These are phyloP conservation scores for Sminthurides bifidus DNA, from an alignment of 1,140 invertebrate genomes.

Conservation along the genomic window DNA sequence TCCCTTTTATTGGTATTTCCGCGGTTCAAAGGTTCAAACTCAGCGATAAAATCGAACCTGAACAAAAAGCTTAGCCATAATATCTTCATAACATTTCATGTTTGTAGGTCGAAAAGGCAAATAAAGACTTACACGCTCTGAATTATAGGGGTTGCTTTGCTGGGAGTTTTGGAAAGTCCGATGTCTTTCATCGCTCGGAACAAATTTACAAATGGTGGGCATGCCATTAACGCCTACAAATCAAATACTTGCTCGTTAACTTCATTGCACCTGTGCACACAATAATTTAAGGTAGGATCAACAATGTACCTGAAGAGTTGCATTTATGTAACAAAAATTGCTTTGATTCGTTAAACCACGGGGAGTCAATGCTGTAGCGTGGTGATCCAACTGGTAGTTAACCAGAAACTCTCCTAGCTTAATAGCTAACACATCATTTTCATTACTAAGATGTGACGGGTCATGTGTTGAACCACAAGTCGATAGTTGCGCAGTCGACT, in stretches of 20 bases:
- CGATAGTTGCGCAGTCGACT: too few relatives aligned
- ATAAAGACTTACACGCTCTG: conserved; percentile 74
- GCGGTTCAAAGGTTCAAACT: conserved; percentile 25
- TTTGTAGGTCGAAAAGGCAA: too few relatives aligned
- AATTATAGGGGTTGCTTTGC: conserved; percentile 65
- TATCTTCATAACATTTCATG: background rate
- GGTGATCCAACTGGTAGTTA: conserved; percentile 59
- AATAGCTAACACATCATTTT: conserved; percentile 23
- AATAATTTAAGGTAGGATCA: background rate
- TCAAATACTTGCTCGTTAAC: conserved; percentile 33
- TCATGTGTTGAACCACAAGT: conserved; percentile 7
- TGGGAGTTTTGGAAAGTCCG: conserved; percentile 43
- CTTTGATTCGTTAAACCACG: conserved; percentile 78
- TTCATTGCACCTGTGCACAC: background rate
- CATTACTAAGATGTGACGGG: conserved; percentile 20
- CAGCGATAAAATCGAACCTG: conserved; percentile 29
- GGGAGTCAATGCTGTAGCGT: conserved; percentile 59
- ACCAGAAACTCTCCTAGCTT: conserved; percentile 28
- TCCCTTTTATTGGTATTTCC: conserved; percentile 21
- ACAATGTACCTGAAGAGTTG: conserved; percentile 53
- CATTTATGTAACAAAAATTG: conserved; percentile 94
- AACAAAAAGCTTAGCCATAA: background rate
- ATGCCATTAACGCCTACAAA: conserved; percentile 62
- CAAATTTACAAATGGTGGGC: conserved; percentile 86
- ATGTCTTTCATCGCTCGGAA: conserved; percentile 53